Conservation (phyloP, 2,888 invertebrate species). For the Thelaira solivaga region DNA sequence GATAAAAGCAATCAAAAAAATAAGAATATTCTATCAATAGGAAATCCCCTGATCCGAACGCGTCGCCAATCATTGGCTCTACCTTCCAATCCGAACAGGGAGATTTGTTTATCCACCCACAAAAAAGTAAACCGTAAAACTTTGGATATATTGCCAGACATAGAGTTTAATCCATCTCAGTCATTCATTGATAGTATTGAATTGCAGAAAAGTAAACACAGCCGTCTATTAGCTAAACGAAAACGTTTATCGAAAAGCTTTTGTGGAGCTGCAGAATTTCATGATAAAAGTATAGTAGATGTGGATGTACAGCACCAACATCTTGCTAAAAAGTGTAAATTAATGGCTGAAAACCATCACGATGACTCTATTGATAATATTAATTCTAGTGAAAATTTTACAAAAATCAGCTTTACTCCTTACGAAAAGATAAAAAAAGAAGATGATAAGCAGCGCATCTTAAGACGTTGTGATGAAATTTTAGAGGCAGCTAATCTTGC, state of each 20-base stretch:
- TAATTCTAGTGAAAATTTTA: constrained; percentile 5
- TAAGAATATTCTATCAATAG: constrained; percentile 65
- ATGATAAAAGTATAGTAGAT: constrained; percentile 46
- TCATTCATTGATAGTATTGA: constrained; percentile 71
- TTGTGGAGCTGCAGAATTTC: constrained; percentile 57
- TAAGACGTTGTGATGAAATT: constrained; percentile 69
- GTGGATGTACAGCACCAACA: constrained; percentile 37
- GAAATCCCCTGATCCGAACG: constrained; percentile 68
- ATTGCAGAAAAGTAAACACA: constrained; percentile 57
- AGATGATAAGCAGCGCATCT: constrained; percentile 54
- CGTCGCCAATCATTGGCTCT: constrained; percentile 69
- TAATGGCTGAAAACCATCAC: constrained; percentile 16
- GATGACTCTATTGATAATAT: constrained; percentile 33
- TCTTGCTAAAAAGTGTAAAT: constrained; percentile 46
- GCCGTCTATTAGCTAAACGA: constrained; percentile 61
- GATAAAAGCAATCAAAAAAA: constrained; percentile 65
- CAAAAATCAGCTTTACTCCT: constrained; percentile 20
- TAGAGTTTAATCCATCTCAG: constrained; percentile 67
- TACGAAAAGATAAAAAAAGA: background rate
- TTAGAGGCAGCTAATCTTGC: constrained; percentile 71
- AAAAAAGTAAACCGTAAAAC: constrained; percentile 51
- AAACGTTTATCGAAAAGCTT: constrained; percentile 71
- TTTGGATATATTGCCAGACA: constrained; percentile 32
- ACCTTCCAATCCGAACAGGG: constrained; percentile 46
- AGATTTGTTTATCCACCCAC: constrained; percentile 28